Evolutionary conservation across 2,113 vertebrate species (phyloP).

Genomic region (Neoarius graeffei): DNA sequence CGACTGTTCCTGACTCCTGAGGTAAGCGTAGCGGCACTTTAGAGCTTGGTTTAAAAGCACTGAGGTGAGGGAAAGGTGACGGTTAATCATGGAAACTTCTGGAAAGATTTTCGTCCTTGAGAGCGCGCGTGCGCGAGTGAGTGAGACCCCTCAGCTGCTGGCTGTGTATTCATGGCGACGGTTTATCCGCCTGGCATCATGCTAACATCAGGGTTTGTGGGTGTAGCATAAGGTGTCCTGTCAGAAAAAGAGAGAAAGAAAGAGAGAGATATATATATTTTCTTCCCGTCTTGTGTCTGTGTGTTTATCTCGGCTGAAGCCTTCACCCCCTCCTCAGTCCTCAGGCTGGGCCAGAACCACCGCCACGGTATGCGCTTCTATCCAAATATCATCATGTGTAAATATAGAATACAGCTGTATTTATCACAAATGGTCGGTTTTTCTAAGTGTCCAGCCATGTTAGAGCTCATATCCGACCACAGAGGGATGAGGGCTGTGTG

Average conservation of each 20-base stretch:
- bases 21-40: constrained; percentile 31
- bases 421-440: not conserved
- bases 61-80: too few species aligned
- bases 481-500: not conserved
- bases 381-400: too few species aligned
- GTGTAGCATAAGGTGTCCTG: not conserved
- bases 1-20: constrained; percentile 23
- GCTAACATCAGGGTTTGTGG: not conserved
- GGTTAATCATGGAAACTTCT: not conserved
- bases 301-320: not conserved
- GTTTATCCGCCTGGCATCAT: not conserved
- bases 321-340: not conserved
- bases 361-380: not conserved
- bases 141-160: not conserved
- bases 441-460: not conserved
- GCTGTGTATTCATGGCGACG: not conserved
- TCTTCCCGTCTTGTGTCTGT: too few species aligned
- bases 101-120: not conserved
- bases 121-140: not conserved
- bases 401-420: not conserved
- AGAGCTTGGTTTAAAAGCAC: not conserved
- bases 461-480: not conserved
- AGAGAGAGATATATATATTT: too few species aligned
- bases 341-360: constrained; percentile 34
- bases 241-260: too few species aligned